Evolutionary conservation across 2,797 vertebrate species (phyloP), one percentile per base, ranked within the genome.

Genomic region (Sciaenops ocellatus): DNA sequence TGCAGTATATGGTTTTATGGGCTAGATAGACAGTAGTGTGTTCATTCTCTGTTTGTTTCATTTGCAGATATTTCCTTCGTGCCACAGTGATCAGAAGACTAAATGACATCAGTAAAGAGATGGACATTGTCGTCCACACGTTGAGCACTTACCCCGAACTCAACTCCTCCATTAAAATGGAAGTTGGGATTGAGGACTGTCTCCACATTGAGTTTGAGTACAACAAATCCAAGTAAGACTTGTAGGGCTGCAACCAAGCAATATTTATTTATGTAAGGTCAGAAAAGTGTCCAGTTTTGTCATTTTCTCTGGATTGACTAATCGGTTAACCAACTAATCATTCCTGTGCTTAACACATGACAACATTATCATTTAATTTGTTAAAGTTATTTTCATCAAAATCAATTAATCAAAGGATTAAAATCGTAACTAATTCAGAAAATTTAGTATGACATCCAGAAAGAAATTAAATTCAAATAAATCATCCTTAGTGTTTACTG

Each of bases 131-230:
- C 0, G 98, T 99, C 51, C 98, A 99, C 89, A 99, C 98, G 0
- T 90, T 99, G 69, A 98, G 98, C 94, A 98, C 98, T 0, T 99
- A 99, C 88, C 98, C 98, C 0, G 98, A 99, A 86, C 95, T 99
- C 88, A 99, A 99, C 94, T 99, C 98, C 12, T 99, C 98, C 69
- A 99, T 99, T 82, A 99, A 98, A 92, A 99, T 99, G 98, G 98
- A 99, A 89, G 98, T 99, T 56, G 98, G 98, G 38, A 99, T 99
- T 0, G 98, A 99, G 88, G 98, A 99, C 78, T 99, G 98, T 85
- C 96, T 99, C 72, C 98, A 99, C 94, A 99, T 99, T 38, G 98
- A 99, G 92, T 99, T 99, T 28, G 98, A 99, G 92, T 99, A 99
- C 85, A 99, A 99, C 93, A 99, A 99, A 87, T 99, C 98, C 92